These are phyloP conservation scores for Poliocrania exsul DNA, from an alignment of 2,797 vertebrate genomes.

Conservation along the genomic window DNA sequence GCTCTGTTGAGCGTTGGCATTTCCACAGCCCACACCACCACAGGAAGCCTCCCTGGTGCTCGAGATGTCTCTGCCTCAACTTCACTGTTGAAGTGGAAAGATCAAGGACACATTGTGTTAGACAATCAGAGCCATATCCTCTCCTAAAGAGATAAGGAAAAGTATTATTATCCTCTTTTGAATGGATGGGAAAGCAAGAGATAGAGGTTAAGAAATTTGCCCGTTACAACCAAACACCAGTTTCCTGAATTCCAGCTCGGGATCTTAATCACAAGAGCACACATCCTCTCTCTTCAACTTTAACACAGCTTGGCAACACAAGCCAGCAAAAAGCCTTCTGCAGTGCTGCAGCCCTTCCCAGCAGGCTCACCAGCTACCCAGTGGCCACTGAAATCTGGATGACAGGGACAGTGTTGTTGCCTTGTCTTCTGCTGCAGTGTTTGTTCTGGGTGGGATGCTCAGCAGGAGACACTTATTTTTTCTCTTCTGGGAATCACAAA, in stretches of 20 bases:
- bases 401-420: not conserved
- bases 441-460: not conserved
- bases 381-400: not conserved
- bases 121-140: slow-evolving; percentile 10
- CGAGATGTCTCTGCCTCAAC: not conserved
- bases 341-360: not conserved
- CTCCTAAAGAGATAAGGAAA: not conserved
- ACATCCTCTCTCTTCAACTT: not conserved
- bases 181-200: not conserved
- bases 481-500: slow-evolving; percentile 3
- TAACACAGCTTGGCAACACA: not conserved
- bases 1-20: not conserved
- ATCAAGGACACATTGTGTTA: not conserved
- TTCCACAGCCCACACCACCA: not conserved
- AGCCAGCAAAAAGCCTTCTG: not conserved
- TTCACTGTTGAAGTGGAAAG: not conserved
- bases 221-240: not conserved
- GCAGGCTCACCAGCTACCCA: not conserved
- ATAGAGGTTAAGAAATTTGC: not conserved
- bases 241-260: not conserved
- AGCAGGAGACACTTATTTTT: not conserved
- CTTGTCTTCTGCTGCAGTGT: not conserved
- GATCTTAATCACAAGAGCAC: not conserved
- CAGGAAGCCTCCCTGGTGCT: not conserved
- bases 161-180: not conserved